These are phyloP conservation scores for Drosophila trichaetosa DNA, from an alignment of 2,888 invertebrate species.

Conservation along the genomic window DNA sequence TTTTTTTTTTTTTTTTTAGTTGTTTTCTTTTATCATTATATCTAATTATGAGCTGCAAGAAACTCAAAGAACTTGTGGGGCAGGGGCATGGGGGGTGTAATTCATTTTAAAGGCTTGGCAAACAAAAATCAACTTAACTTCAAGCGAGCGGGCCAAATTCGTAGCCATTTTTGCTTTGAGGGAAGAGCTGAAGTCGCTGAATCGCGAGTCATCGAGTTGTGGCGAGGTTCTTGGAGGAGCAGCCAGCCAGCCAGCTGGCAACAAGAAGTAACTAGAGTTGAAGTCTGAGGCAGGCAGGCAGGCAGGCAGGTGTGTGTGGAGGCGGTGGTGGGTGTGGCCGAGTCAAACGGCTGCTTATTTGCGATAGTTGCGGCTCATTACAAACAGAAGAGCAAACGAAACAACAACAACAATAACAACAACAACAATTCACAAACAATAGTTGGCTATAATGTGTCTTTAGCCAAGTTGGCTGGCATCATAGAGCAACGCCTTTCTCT, in stretches of 20 bases:
- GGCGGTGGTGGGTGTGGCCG: conserved; percentile 57
- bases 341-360: conserved; percentile 58
- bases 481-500: conserved; percentile 73
- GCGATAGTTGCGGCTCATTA: conserved; percentile 68
- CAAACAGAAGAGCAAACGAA: conserved; percentile 43
- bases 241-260: conserved; percentile 4
- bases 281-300: conserved; percentile 33
- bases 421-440: neutral
- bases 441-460: conserved; percentile 26
- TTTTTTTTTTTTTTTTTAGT: conserved; percentile 12
- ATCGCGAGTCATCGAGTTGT: conserved; percentile 24
- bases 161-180: conserved; percentile 35
- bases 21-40: conserved; percentile 65
- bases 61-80: conserved; percentile 47
- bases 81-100: neutral
- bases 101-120: conserved; percentile 64
- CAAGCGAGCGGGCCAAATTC: conserved; percentile 40
- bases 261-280: conserved; percentile 25
- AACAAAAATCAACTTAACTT: conserved; percentile 47
- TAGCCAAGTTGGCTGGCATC: conserved; percentile 24
- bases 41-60: conserved; percentile 69
- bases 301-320: conserved; percentile 36
- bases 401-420: conserved; percentile 5
- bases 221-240: conserved; percentile 35
- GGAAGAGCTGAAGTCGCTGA: conserved; percentile 13